These are phyloP conservation scores for Diadumene lineata DNA, from an alignment of 92 coral and sea anemone genomes.

Conservation along the genomic window DNA sequence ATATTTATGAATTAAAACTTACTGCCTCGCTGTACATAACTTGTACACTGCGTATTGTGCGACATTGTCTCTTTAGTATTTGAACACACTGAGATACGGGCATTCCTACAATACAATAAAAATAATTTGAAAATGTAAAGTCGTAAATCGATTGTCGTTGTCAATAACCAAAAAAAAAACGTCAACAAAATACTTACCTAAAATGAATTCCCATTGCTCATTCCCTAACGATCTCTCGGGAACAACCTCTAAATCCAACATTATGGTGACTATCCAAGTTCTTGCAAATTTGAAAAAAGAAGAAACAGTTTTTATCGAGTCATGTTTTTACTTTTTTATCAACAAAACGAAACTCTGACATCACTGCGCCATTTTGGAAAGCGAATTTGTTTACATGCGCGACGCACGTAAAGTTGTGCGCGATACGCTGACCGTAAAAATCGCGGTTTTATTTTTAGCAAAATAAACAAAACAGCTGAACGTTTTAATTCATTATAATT, in stretches of 20 bases:
- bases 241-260: constrained; percentile 97
- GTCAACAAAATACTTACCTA: constrained; percentile 52
- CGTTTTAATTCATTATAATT: too few species aligned
- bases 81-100: constrained; percentile 97
- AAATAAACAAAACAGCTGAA: not conserved
- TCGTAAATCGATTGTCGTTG: not conserved
- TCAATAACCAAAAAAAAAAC: too few species aligned
- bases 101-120: constrained; percentile 64
- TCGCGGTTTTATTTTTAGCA: not conserved
- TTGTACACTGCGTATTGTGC: constrained; percentile 90
- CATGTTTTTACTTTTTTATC: constrained; percentile 21
- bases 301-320: constrained; percentile 9
- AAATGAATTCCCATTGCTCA: constrained; percentile 98
- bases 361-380: constrained; percentile 56
- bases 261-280: constrained; percentile 1
- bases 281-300: not conserved
- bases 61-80: constrained; percentile 90
- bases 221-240: constrained; percentile 99
- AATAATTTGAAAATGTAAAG: not conserved
- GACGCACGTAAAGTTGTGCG: constrained; percentile 43
- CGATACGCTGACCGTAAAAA: constrained; percentile 23
- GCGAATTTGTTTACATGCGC: constrained; percentile 62
- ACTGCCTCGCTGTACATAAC: constrained; percentile 99
- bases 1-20: constrained; percentile 14
- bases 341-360: constrained; percentile 26